Evolutionary conservation across 2,113 vertebrate genomes (phyloP), one percentile per base, ranked within the genome.

Genomic region (Rhipidura dahli): DNA sequence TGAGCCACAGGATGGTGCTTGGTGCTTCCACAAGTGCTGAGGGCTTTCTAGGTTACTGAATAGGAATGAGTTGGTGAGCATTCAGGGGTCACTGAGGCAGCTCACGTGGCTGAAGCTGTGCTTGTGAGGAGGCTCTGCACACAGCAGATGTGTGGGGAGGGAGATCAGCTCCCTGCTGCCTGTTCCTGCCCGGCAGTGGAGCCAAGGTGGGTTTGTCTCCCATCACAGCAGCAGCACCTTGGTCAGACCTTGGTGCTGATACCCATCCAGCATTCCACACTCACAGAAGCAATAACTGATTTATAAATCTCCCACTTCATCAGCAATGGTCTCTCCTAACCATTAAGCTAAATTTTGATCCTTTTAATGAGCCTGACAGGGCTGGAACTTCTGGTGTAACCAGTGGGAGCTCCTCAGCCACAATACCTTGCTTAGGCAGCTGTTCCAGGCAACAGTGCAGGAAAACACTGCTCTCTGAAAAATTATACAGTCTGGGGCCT

Each of bases 331-430:
- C 14, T 70, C 60, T 66, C 49, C 63, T 75, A 64, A 75, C 10
- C 28, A 59, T 49, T 16, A 15, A 69, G 20, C 6, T 23, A 17
- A 60, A 37, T 31, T 54, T 35, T n/a, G n/a, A 15, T 89, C 60
- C 30, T 64, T 76, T 42, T 35, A 63, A 54, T 28, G 18, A 92
- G 33, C 40, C 37, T 28, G 7, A 14, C 37, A 61, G 70, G 73
- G 61, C 84, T 95, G 87, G 78, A 93, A 90, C 53, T 45, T 87
- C 87, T 57, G 42, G 70, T 44, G 23, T 16, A 72, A 85, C 89
- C 73, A 35, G 84, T 65, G 87, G 78, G 57, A 88, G 21, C 33
- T 69, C 35, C 49, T 71, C 60, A 45, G 69, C 77, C 53, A 18
- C 17, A 14, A 0, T 0, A 15, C 57, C 54, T 76, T 19, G 28